phyloP scores from a whole-genome alignment of 2,797 vertebrate genomes.

The Heterohyrax brucei region DNA sequence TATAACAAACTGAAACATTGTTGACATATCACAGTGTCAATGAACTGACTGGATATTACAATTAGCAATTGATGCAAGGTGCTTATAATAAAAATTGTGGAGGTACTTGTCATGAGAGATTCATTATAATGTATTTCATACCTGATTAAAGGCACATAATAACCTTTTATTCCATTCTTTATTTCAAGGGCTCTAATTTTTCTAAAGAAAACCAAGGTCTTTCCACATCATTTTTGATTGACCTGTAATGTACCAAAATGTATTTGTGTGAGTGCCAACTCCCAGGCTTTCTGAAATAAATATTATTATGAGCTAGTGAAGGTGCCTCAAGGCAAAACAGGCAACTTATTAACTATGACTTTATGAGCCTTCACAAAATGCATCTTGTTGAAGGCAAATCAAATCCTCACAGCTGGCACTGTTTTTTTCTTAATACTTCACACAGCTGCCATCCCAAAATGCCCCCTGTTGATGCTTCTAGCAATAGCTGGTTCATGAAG shows the following conservation, averaged over 20 bases:
- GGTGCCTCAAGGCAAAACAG: slow-evolving; percentile 73
- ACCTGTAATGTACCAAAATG: slow-evolving; percentile 62
- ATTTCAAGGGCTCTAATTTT: slow-evolving; percentile 81
- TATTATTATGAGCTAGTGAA: slow-evolving; percentile 63
- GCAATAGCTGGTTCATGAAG: background rate
- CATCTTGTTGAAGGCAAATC: slow-evolving; percentile 72
- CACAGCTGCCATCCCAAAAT: slow-evolving; percentile 29
- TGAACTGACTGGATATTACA: background rate
- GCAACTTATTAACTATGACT: slow-evolving; percentile 74
- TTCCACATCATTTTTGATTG: slow-evolving; percentile 73
- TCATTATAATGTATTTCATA: slow-evolving; percentile 10
- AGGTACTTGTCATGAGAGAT: background rate
- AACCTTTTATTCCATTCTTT: slow-evolving; percentile 77
- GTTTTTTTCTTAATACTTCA: slow-evolving; percentile 65
- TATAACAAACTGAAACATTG: background rate
- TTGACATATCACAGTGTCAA: background rate
- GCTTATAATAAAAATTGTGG: slow-evolving; percentile 19
- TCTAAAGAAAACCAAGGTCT: slow-evolving; percentile 66
- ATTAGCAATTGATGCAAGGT: background rate
- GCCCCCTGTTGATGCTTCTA: slow-evolving; percentile 2
- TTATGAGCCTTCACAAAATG: slow-evolving; percentile 67
- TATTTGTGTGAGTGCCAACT: slow-evolving; percentile 8
- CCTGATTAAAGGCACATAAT: slow-evolving; percentile 56
- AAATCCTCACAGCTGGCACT: slow-evolving; percentile 51
- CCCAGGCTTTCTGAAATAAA: slow-evolving; percentile 61